Conservation (phyloP, 2,888 invertebrate genomes). For the Aphodius sticticus region DNA sequence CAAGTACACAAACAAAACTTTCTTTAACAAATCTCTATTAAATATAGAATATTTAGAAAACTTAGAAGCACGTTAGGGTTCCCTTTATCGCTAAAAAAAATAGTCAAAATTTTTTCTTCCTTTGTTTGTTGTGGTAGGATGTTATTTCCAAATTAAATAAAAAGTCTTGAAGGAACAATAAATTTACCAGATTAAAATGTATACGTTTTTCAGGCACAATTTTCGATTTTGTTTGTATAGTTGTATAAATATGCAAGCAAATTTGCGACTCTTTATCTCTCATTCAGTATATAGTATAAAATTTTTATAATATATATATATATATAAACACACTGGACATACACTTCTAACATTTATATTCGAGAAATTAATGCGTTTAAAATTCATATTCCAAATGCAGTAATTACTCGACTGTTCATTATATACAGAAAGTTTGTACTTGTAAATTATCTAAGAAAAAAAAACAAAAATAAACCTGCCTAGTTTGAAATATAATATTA, state of each 20-base stretch:
- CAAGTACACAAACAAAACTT: background rate
- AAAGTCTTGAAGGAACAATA: background rate
- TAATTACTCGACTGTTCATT: background rate
- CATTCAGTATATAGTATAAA: constrained; percentile 9
- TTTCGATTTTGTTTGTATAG: constrained; percentile 15
- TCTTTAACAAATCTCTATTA: background rate
- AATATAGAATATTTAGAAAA: too few species aligned
- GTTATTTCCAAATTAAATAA: constrained; percentile 32
- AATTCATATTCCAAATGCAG: background rate
- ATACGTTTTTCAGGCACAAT: constrained; percentile 4
- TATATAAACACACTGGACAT: background rate
- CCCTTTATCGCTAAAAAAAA: background rate
- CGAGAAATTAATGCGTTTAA: background rate
- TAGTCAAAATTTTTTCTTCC: constrained; percentile 38
- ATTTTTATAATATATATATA: constrained; percentile 4
- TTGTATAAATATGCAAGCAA: constrained; percentile 7
- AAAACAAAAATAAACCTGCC: background rate
- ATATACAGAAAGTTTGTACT: background rate
- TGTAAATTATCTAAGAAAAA: background rate
- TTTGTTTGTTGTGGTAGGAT: too few species aligned
- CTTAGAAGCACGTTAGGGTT: too few species aligned
- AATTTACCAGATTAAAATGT: background rate
- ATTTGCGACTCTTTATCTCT: background rate
- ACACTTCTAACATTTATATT: background rate
- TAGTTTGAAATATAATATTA: background rate